These are phyloP conservation scores for Cyclina sinensis DNA, from an alignment of 1,140 invertebrate species.

Conservation along the genomic window DNA sequence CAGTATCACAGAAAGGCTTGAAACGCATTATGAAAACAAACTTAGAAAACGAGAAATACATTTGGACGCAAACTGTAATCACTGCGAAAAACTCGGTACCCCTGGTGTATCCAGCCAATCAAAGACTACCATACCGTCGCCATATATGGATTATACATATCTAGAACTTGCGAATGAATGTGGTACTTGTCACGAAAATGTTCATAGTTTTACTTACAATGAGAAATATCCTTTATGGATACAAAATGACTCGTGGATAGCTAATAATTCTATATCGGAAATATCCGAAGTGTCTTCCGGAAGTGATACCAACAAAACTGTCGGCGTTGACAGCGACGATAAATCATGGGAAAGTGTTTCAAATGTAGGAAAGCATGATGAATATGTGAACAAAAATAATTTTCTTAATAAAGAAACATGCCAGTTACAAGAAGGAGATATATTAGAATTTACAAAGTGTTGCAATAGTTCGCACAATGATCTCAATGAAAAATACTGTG, in stretches of 20 bases:
- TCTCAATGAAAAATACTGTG: conserved; percentile 50
- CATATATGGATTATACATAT: conserved; percentile 62
- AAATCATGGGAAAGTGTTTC: conserved; percentile 34
- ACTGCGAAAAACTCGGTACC: background rate
- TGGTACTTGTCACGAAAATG: background rate
- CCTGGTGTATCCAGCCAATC: conserved; percentile 27
- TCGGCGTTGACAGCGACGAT: conserved; percentile 1
- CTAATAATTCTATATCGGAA: conserved; percentile 39
- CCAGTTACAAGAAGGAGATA: background rate
- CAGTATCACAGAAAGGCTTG: conserved; percentile 38
- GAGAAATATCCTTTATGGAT: conserved; percentile 66
- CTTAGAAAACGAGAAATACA: background rate
- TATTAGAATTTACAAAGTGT: conserved; percentile 15
- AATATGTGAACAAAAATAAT: background rate
- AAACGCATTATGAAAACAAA: conserved; percentile 26
- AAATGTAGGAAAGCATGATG: background rate
- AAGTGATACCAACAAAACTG: conserved; percentile 27
- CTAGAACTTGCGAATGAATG: conserved; percentile 59
- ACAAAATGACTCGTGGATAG: conserved; percentile 45
- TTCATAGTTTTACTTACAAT: conserved; percentile 42
- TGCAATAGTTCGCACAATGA: conserved; percentile 17
- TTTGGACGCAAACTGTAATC: conserved; percentile 44
- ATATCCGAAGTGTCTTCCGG: conserved; percentile 53
- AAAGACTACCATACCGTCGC: conserved; percentile 32
- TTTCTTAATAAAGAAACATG: background rate